phyloP scores from a whole-genome alignment of 2,888 invertebrate genomes.

The Drosophila aldrichi region DNA sequence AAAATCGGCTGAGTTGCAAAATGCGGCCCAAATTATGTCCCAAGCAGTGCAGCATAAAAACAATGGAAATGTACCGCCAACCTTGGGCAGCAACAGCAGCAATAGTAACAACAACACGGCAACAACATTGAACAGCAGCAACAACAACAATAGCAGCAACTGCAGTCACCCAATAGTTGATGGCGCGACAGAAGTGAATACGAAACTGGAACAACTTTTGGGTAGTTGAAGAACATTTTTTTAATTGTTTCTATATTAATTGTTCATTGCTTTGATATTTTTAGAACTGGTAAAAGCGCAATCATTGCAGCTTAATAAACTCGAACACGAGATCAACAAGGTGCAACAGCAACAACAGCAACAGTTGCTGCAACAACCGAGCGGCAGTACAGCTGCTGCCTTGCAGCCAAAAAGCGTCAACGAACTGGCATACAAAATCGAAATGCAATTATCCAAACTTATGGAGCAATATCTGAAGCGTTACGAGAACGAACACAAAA shows the following conservation, averaged over 20 bases:
- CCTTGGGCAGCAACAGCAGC: slow-evolving; percentile 58
- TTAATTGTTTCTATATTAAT: not conserved
- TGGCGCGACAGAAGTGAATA: slow-evolving; percentile 65
- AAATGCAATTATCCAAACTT: slow-evolving; percentile 83
- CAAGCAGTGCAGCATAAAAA: slow-evolving; percentile 80
- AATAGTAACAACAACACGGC: slow-evolving; percentile 52
- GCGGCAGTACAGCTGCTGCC: slow-evolving; percentile 50
- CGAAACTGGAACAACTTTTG: slow-evolving; percentile 83
- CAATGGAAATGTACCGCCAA: slow-evolving; percentile 69
- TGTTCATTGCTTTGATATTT: not conserved
- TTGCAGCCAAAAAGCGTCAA: slow-evolving; percentile 75
- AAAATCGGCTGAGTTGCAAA: slow-evolving; percentile 83
- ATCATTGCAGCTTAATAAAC: slow-evolving; percentile 85
- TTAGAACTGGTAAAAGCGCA: slow-evolving; percentile 86
- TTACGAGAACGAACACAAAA: slow-evolving; percentile 84
- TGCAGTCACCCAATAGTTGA: slow-evolving; percentile 39
- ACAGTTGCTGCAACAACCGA: slow-evolving; percentile 25
- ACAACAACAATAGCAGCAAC: slow-evolving; percentile 36
- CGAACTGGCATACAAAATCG: slow-evolving; percentile 83
- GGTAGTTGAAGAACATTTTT: slow-evolving; percentile 60
- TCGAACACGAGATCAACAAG: slow-evolving; percentile 85
- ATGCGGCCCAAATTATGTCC: slow-evolving; percentile 83
- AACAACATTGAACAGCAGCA: slow-evolving; percentile 45
- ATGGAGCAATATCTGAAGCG: slow-evolving; percentile 85
- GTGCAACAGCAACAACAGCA: slow-evolving; percentile 60